Evolutionary conservation across 2,888 invertebrate species (phyloP).

Genomic region (Ethmia dodecea): DNA sequence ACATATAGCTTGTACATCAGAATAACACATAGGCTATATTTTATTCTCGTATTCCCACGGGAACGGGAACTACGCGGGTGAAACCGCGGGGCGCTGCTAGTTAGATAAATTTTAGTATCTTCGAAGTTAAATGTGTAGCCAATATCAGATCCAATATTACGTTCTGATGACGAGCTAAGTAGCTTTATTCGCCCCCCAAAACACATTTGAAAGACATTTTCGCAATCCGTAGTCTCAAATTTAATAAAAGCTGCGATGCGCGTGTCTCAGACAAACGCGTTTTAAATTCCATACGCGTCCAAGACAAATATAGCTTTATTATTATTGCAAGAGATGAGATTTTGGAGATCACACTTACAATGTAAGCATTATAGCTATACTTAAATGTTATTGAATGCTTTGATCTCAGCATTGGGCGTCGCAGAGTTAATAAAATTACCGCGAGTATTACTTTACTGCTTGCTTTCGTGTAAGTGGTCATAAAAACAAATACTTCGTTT

Average conservation of each 20-base stretch:
- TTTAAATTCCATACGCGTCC: conserved; percentile 53
- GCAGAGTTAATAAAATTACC: conserved; percentile 25
- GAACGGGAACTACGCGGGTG: too few relatives aligned
- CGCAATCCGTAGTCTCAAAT: conserved; percentile 25
- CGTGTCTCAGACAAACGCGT: conserved; percentile 29
- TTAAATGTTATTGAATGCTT: conserved; percentile 44
- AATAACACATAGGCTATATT: too few relatives aligned
- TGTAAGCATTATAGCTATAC: conserved; percentile 28
- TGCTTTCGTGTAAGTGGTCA: conserved; percentile 20
- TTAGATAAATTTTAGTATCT: too few relatives aligned
- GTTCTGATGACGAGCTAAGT: too few relatives aligned
- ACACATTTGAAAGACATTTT: conserved; percentile 17
- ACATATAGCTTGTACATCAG: too few relatives aligned
- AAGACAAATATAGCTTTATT: conserved; percentile 60
- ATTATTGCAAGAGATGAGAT: conserved; percentile 51
- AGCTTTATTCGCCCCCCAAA: too few relatives aligned
- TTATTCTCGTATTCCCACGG: too few relatives aligned
- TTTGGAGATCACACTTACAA: conserved; percentile 39
- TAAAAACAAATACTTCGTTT: conserved; percentile 13
- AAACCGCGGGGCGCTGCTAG: too few relatives aligned
- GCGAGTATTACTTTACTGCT: conserved; percentile 18
- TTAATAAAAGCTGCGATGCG: conserved; percentile 36
- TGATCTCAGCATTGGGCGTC: conserved; percentile 17
- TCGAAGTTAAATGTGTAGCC: too few relatives aligned
- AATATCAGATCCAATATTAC: too few relatives aligned